A percentile compares a stretch with the other conserved stretches of the same genome.
These are phyloP conservation scores for Cotesia chilonis DNA, from an alignment of 1,140 invertebrate species.

Conservation along the genomic window DNA sequence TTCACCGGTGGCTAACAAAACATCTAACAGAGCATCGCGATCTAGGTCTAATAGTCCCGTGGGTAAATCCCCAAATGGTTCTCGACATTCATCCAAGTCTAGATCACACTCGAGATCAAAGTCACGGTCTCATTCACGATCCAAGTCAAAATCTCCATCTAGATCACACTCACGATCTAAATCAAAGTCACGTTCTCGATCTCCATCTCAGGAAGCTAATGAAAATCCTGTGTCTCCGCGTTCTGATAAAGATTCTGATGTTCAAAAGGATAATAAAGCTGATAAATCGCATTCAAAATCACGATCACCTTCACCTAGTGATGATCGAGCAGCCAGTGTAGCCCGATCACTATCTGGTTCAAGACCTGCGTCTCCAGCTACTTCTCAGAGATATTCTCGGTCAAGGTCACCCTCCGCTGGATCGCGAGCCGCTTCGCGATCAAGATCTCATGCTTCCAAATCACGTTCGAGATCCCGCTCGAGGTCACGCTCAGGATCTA, in stretches of 20 bases:
- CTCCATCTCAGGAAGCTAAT: slow-evolving; percentile 40
- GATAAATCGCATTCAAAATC: slow-evolving; percentile 42
- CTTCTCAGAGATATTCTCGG: slow-evolving; percentile 30
- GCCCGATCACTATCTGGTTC: neutral
- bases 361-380: slow-evolving; percentile 28
- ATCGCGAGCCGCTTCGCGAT: slow-evolving; percentile 4
- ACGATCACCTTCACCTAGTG: slow-evolving; percentile 41
- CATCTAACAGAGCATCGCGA: slow-evolving; percentile 44
- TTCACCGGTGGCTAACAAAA: slow-evolving; percentile 46
- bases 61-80: slow-evolving; percentile 38
- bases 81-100: slow-evolving; percentile 47
- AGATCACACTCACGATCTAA: slow-evolving; percentile 45
- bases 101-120: slow-evolving; percentile 48
- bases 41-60: slow-evolving; percentile 49
- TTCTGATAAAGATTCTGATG: no score
- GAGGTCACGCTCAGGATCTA: neutral
- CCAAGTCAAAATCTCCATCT: slow-evolving; percentile 43
- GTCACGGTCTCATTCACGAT: slow-evolving; percentile 41
- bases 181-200: slow-evolving; percentile 32
- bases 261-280: no score
- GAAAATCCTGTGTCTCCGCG: no score
- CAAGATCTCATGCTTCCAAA: slow-evolving; percentile 35
- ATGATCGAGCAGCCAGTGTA: slow-evolving; percentile 18
- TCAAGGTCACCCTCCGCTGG: slow-evolving; percentile 30
- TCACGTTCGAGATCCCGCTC: slow-evolving; percentile 52